Conservation (phyloP, 2,888 invertebrate species). For the Dryobotodes eremita region DNA sequence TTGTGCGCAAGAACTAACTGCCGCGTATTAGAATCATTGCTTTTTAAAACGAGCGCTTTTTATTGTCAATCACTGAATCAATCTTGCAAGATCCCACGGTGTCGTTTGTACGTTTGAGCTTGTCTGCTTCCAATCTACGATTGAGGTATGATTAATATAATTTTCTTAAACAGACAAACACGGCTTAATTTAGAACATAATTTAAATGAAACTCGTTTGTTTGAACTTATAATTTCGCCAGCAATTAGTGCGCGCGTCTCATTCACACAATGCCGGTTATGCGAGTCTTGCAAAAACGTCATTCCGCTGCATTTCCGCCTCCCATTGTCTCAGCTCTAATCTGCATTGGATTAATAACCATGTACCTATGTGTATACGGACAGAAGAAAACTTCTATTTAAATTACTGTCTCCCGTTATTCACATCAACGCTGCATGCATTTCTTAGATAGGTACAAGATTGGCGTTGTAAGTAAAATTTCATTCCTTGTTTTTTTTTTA, state of each 20-base stretch:
- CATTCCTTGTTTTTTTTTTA: constrained; percentile 1
- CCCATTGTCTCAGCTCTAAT: constrained; percentile 86
- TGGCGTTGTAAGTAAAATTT: constrained; percentile 14
- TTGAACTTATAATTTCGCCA: constrained; percentile 77
- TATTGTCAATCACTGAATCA: constrained; percentile 41
- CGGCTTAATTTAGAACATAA: constrained; percentile 37
- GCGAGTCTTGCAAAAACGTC: constrained; percentile 81
- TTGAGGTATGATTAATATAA: constrained; percentile 2
- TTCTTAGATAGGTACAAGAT: constrained; percentile 17
- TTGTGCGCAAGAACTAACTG: constrained; percentile 40
- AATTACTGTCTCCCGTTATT: constrained; percentile 60
- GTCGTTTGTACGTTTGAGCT: constrained; percentile 31
- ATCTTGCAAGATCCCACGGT: constrained; percentile 53
- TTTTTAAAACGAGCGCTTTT: constrained; percentile 48
- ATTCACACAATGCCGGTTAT: constrained; percentile 81
- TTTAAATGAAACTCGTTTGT: constrained; percentile 62
- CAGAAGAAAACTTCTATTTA: constrained; percentile 64
- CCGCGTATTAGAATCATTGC: constrained; percentile 24
- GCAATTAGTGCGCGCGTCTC: constrained; percentile 80
- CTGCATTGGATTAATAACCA: constrained; percentile 84
- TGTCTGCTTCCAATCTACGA: constrained; percentile 5
- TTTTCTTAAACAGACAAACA: constrained; percentile 22
- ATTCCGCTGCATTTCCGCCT: constrained; percentile 85
- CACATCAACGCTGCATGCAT: constrained; percentile 23
- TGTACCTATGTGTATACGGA: constrained; percentile 68